Evolutionary conservation across 1,140 invertebrate genomes (phyloP).

Genomic region (Mamestra configurata): DNA sequence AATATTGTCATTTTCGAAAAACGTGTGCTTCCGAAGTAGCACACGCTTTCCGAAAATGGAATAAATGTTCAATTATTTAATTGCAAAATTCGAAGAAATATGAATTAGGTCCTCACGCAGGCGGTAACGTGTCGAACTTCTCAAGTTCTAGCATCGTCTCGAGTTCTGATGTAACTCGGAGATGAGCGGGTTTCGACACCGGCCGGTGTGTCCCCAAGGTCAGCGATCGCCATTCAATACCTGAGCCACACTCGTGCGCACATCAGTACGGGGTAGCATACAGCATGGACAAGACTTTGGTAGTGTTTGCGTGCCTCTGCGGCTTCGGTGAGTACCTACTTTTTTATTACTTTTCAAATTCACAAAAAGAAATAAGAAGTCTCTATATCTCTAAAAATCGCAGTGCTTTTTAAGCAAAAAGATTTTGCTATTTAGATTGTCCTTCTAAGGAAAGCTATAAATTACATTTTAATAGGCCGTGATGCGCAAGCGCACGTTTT

Average conservation of each 20-base stretch:
- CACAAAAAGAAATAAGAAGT: not conserved
- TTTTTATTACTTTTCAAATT: not conserved
- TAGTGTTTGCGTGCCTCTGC: constrained; percentile 72
- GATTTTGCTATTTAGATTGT: too few relatives aligned
- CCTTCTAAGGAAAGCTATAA: too few relatives aligned
- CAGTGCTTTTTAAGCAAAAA: too few relatives aligned
- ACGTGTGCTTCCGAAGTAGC: not conserved
- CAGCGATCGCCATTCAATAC: constrained; percentile 68
- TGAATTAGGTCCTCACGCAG: not conserved
- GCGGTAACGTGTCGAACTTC: constrained; percentile 22
- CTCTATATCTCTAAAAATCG: too few relatives aligned
- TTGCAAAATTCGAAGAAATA: not conserved
- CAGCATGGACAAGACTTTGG: constrained; percentile 72
- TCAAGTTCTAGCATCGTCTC: constrained; percentile 1
- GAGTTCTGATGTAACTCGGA: constrained; percentile 67
- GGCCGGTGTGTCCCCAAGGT: constrained; percentile 77
- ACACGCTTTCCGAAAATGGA: not conserved
- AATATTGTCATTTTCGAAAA: not conserved
- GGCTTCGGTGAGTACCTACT: constrained; percentile 72
- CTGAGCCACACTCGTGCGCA: constrained; percentile 68
- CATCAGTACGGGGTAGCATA: constrained; percentile 61
- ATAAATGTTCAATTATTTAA: not conserved
- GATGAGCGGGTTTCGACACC: constrained; percentile 75
- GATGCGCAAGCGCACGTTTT: not conserved
- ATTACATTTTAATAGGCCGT: not conserved